Evolutionary conservation across 92 coral and sea anemone genomes (phyloP), one percentile per base, ranked within the genome.

Genomic region (Isaurus tuberculatus): DNA sequence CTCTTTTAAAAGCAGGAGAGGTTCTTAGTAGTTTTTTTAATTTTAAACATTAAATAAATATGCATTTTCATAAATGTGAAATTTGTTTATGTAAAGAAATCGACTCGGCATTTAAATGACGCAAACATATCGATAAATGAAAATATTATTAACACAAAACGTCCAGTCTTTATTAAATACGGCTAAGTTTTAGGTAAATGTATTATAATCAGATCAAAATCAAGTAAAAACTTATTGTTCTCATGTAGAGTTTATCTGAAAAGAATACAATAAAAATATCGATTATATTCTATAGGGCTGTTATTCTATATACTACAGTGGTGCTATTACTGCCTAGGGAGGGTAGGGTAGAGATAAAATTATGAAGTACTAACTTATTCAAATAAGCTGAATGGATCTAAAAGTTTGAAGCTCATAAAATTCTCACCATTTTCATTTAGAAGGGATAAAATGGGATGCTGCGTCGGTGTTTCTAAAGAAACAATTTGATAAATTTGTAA

Each of bases 191-290:
- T 74, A 32, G 31, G 66, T 53, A 74, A 22, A 60, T 77, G 43
- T 72, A 72, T 57, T 57, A 53, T 75, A 23, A 51, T 63, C 67
- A 75, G 44, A 70, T 70, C 28, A 8, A 15, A 40, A 14, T 23
- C 49, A 20, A 70, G 9, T 19, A 36, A 22, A 8, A 9, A 10
- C 5, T 63, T 63, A 33, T 32, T 69, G 48, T 25, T 1, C 51
- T 42, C 15, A 34, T 3, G 22, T 27, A 77, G 14, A 77, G 37
- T 64, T 58, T 77, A 33, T 67, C 33, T 77, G 49, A 57, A 36
- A 70, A 77, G 43, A 57, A 58, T 57, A 20, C 40, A 77, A 77
- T 60, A 77, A 77, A 77, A 55, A 55, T 55, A n/a, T 55, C 4
- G 22, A 55, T n/a, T 22, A 55, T n/a, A 40, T 40, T 40, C 44